A percentile compares a stretch with the other conserved stretches of the same genome.
Conservation (phyloP, 2,888 invertebrate genomes). For the Apamea monoglypha region DNA sequence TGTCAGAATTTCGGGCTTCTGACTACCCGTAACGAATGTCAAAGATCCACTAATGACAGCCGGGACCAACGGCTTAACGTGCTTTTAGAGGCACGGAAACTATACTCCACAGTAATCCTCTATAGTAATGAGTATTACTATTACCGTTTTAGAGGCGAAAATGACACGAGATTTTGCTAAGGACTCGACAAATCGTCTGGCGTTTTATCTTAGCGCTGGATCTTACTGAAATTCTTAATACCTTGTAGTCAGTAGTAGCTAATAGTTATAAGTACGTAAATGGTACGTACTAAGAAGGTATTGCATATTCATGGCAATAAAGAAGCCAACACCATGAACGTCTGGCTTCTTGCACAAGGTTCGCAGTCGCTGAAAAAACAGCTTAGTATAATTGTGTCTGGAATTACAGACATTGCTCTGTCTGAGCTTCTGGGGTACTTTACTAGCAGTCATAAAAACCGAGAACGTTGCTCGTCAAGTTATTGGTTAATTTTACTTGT, state of each 20-base stretch:
- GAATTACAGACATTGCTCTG: constrained; percentile 45
- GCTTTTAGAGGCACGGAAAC: no score
- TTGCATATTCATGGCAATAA: constrained; percentile 25
- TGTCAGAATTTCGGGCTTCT: no score
- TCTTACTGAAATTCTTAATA: background rate
- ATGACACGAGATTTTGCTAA: background rate
- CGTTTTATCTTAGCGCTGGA: background rate
- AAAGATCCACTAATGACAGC: no score
- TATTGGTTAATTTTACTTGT: background rate
- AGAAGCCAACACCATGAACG: constrained; percentile 33
- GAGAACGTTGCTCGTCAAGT: background rate
- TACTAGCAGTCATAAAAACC: constrained; percentile 2
- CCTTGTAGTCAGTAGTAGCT: background rate
- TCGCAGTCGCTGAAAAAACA: constrained; percentile 42
- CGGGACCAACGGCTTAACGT: no score
- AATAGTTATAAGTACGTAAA: background rate
- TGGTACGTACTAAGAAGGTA: constrained; percentile 2
- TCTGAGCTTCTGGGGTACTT: constrained; percentile 27
- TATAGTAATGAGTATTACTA: no score
- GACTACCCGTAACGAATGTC: no score
- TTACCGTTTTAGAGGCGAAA: background rate
- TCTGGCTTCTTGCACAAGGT: constrained; percentile 34
- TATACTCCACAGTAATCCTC: no score
- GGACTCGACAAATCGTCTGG: background rate
- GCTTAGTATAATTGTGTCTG: constrained; percentile 52